Base-by-base conservation (phyloP, 2,113 vertebrate genomes). In the Antigone vipio region DNA sequence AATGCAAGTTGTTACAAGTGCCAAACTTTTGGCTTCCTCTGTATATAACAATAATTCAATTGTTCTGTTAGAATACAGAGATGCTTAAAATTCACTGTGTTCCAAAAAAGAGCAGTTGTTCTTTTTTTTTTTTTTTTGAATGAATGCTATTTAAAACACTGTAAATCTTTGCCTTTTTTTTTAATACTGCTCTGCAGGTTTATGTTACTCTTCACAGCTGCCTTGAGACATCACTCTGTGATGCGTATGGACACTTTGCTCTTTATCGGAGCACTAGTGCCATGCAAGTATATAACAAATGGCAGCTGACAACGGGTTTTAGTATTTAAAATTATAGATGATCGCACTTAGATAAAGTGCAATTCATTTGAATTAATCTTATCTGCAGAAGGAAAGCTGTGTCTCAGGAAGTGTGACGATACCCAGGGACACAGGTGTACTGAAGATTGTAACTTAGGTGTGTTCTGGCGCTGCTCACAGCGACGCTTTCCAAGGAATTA, bases 1-100 rank as follows among this genome's bases (percentile, higher is more conserved):
- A 96, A 95, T 74, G 55, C 73, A 89, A 93, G 74, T 66, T 95
- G 73, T 66, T 97, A 44, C 17, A 97, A 97, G 98, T 98, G 98
- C 98, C 98, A 98, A 98, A 97, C 81, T 95, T 85, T 12, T 89
- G 88, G 40, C 49, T 96, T 97, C 88, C 78, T 95, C 50, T 95
- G 52, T 95, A 67, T 73, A 22, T 60, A 88, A 73, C 74, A 78
- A 40, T 64, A 92, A 85, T 77, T 42, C 40, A 96, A 20, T 32
- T 84, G 45, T 79, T 96, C 40, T 73, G 8, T 85, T 93, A 71
- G 89, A 91, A 64, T 80, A 18, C 67, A 90, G 95, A 92, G 78
- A 44, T 95, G 49, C 95, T 95, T 96, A 85, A 97, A 94, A 94
- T 89, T 94, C 93, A 89, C 83, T 95, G 71, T 95, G 91, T 96